A percentile compares a stretch with the other conserved stretches of the same genome.
phyloP scores from a whole-genome alignment of 2,113 vertebrate genomes.

The Acanthochromis polyacanthus region DNA sequence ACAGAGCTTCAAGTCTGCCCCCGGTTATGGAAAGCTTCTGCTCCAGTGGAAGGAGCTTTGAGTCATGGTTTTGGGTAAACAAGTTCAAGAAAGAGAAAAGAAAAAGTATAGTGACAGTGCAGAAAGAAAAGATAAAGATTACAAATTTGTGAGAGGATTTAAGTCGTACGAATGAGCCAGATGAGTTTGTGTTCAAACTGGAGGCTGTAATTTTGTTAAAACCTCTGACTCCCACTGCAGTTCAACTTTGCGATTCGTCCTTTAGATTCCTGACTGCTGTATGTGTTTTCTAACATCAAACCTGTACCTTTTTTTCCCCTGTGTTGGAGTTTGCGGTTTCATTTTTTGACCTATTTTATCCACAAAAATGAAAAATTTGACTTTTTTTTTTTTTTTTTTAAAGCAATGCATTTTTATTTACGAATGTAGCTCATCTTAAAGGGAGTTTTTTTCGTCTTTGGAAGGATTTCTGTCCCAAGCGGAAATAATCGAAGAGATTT shows the following conservation, averaged over 20 bases:
- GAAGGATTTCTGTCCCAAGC: no score
- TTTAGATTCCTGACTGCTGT: conserved; percentile 8
- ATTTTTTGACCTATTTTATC: no score
- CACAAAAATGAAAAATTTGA: no score
- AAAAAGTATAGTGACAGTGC: no score
- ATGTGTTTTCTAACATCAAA: not conserved
- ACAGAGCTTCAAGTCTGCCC: conserved; percentile 4
- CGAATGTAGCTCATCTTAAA: not conserved
- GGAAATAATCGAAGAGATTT: no score
- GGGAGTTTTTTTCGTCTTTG: no score
- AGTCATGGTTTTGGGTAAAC: conserved; percentile 10
- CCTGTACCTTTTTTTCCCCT: no score
- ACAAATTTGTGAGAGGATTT: no score
- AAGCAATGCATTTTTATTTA: no score
- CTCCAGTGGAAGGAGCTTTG: conserved; percentile 19
- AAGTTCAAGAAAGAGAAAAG: not conserved
- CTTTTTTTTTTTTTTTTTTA: no score
- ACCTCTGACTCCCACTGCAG: conserved; percentile 4
- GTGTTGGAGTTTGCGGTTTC: no score
- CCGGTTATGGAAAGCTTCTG: conserved; percentile 24
- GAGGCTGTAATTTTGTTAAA: conserved; percentile 61
- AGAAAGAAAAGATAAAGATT: no score
- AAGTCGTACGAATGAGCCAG: not conserved
- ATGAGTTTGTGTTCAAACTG: not conserved
- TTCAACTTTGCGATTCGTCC: not conserved